Conservation (phyloP, 2,888 invertebrate genomes). For the Morinoia aosen region DNA sequence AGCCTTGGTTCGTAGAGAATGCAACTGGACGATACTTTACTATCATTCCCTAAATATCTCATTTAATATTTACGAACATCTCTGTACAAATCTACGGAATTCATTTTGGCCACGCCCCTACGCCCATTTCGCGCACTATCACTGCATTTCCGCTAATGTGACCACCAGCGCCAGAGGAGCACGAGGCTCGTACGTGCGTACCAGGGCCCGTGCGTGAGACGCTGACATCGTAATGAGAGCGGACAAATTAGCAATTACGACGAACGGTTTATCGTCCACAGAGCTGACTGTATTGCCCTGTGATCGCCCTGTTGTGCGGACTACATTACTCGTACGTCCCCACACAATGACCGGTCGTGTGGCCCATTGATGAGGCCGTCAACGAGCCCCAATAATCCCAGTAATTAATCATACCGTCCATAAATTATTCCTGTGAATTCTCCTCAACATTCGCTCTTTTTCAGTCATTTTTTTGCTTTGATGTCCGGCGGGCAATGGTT, state of each 20-base stretch:
- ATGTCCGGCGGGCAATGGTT: not conserved
- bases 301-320: not conserved
- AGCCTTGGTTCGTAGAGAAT: not conserved
- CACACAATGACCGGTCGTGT: slow-evolving; percentile 20
- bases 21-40: not conserved
- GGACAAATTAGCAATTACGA: slow-evolving; percentile 12
- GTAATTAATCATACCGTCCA: slow-evolving; percentile 27
- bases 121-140: too few species aligned
- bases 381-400: not conserved
- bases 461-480: not conserved
- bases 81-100: too few species aligned
- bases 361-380: slow-evolving; percentile 29
- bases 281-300: not conserved
- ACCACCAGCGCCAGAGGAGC: not conserved
- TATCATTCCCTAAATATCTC: not conserved
- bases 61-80: not conserved
- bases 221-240: not conserved
- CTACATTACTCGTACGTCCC: not conserved
- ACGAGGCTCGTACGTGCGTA: not conserved
- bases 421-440: slow-evolving; percentile 5
- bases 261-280: not conserved
- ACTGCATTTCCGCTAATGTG: too few species aligned
- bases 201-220: not conserved
- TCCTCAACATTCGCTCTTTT: not conserved
- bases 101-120: too few species aligned